Percentiles rank a stretch among this genome's conserved stretches.
Evolutionary conservation across 92 coral and sea anemone genomes (phyloP).

Genomic region (Parazoanthus swiftii): DNA sequence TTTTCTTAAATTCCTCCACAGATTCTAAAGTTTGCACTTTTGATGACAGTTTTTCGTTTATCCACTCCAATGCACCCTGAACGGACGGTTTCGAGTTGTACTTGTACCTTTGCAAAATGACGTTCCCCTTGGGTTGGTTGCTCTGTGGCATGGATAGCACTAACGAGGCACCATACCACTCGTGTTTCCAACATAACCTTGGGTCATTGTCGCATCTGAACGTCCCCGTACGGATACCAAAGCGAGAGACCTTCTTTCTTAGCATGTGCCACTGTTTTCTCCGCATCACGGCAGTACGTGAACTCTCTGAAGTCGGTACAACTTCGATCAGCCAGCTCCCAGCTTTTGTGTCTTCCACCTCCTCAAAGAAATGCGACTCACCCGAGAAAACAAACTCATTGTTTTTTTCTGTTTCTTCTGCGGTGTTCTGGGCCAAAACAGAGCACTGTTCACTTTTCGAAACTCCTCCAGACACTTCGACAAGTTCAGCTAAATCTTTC

Average conservation of each 20-base stretch:
- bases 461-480: conserved; percentile 88
- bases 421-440: conserved; percentile 39
- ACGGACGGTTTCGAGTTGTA: conserved; percentile 79
- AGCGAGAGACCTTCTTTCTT: conserved; percentile 75
- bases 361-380: conserved; percentile 96
- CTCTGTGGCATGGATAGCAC: conserved; percentile 88
- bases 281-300: conserved; percentile 54
- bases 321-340: conserved; percentile 97
- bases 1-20: conserved; percentile 54
- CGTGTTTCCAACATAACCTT: conserved; percentile 75
- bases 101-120: conserved; percentile 81
- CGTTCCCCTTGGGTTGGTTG: conserved; percentile 94
- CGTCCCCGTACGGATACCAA: conserved; percentile 94
- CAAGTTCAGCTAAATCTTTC: conserved; percentile 87
- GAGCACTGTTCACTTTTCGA: conserved; percentile 84
- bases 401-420: conserved; percentile 61
- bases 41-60: conserved; percentile 72
- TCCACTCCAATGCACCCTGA: conserved; percentile 80
- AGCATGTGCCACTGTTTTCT: conserved; percentile 80
- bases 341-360: conserved; percentile 98
- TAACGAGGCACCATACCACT: conserved; percentile 74
- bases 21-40: conserved; percentile 60
- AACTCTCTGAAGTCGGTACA: conserved; percentile 63
- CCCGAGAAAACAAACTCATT: conserved; percentile 75
- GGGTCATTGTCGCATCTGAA: conserved; percentile 86